These are phyloP conservation scores for Castor canadensis DNA, from an alignment of 2,113 vertebrate genomes.

Conservation along the genomic window DNA sequence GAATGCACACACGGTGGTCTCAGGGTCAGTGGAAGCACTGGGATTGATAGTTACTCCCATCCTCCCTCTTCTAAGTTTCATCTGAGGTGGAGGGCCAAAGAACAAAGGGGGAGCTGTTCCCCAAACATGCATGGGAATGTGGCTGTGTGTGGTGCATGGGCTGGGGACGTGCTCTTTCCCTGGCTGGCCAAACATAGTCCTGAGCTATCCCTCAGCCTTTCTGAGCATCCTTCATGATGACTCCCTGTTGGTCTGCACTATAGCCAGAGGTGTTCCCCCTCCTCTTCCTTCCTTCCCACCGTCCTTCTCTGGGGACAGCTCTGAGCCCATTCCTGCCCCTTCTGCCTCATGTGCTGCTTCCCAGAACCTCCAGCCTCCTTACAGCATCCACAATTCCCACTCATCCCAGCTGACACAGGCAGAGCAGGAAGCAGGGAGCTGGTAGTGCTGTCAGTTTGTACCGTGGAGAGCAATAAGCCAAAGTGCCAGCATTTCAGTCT, in stretches of 20 bases:
- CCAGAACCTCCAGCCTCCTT: background rate
- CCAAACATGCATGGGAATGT: fast-evolving
- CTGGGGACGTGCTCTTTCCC: background rate
- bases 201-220: background rate
- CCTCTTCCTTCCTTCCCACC: background rate
- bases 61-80: background rate
- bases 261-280: background rate
- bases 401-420: background rate
- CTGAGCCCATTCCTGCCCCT: background rate
- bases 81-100: background rate
- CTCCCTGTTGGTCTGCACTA: background rate
- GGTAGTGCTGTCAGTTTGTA: background rate
- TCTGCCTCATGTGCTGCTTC: background rate
- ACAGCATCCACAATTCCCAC: background rate
- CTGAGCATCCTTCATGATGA: background rate
- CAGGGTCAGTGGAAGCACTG: background rate
- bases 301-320: background rate
- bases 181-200: too few species aligned
- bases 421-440: background rate
- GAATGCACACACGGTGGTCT: too few species aligned
- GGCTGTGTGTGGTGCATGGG: too few species aligned
- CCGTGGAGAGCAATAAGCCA: background rate
- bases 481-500: too few species aligned
- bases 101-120: background rate
- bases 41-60: background rate